Evolutionary conservation across 2,113 vertebrate genomes (phyloP).

Genomic region (Nesogale talazaci): DNA sequence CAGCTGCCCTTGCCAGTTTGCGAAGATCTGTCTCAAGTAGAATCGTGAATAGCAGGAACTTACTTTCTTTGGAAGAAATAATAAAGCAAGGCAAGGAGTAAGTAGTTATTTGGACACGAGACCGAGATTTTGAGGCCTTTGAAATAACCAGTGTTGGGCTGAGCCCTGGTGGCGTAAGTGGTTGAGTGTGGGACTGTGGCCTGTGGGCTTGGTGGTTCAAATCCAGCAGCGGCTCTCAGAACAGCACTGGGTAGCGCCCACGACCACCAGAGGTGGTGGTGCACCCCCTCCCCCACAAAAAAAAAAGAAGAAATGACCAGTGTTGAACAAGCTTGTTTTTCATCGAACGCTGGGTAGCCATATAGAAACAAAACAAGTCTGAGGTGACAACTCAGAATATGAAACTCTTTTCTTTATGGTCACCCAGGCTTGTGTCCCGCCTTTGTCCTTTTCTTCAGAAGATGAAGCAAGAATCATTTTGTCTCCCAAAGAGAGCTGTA

Average conservation of each 20-base stretch:
- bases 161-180: no score
- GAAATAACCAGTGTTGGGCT: constrained; percentile 61
- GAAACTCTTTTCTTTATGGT: constrained; percentile 29
- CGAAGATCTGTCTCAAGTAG: constrained; percentile 58
- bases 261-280: no score
- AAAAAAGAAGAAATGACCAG: constrained; percentile 64
- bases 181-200: no score
- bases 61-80: not conserved
- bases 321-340: constrained; percentile 28
- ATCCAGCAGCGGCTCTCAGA: no score
- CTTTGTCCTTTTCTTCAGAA: constrained; percentile 48
- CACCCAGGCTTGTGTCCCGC: not conserved
- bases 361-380: constrained; percentile 61
- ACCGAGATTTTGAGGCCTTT: constrained; percentile 61
- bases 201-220: no score
- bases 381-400: constrained; percentile 46
- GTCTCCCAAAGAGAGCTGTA: constrained; percentile 18
- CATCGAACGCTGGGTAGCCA: constrained; percentile 35
- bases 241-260: no score
- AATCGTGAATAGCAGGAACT: constrained; percentile 58
- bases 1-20: constrained; percentile 65
- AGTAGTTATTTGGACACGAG: constrained; percentile 59
- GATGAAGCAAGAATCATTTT: constrained; percentile 34
- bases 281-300: no score
- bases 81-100: constrained; percentile 5